phyloP scores from a whole-genome alignment of 1,140 invertebrate genomes.

The Drosophila baimaii region DNA sequence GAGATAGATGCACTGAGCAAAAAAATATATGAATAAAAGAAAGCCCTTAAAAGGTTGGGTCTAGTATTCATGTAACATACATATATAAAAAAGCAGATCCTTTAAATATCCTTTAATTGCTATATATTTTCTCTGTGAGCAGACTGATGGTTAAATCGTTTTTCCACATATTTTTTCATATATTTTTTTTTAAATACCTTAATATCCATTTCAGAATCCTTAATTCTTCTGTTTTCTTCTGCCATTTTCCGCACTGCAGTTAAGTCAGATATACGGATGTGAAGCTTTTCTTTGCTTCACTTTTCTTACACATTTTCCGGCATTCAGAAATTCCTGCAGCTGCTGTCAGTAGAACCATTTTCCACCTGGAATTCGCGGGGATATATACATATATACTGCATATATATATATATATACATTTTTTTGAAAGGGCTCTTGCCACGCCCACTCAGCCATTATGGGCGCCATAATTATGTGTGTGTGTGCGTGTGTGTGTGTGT shows the following conservation, averaged over 20 bases:
- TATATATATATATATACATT: not conserved
- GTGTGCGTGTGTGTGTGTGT: slow-evolving; percentile 11
- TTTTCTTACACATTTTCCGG: slow-evolving; percentile 21
- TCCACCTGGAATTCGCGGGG: slow-evolving; percentile 31
- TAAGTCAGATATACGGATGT: slow-evolving; percentile 13
- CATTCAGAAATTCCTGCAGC: slow-evolving; percentile 30
- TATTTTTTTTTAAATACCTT: too few relatives aligned
- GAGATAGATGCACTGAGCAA: slow-evolving; percentile 15
- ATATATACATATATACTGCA: not conserved
- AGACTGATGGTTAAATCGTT: not conserved
- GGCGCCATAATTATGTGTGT: slow-evolving; percentile 33
- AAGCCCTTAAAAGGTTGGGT: not conserved
- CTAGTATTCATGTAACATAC: too few relatives aligned
- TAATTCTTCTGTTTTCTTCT: not conserved
- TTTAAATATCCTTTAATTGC: not conserved
- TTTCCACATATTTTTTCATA: too few relatives aligned
- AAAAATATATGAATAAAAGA: not conserved
- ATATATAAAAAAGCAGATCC: too few relatives aligned
- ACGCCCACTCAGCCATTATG: slow-evolving; percentile 21
- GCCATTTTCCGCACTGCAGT: slow-evolving; percentile 12
- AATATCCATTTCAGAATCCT: slow-evolving; percentile 3
- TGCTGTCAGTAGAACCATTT: slow-evolving; percentile 29
- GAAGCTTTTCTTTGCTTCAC: slow-evolving; percentile 13
- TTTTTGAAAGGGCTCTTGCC: slow-evolving; percentile 32
- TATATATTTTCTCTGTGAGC: not conserved